phyloP scores from a whole-genome alignment of 2,888 invertebrate species.

The Leptopilina drosophilae region DNA sequence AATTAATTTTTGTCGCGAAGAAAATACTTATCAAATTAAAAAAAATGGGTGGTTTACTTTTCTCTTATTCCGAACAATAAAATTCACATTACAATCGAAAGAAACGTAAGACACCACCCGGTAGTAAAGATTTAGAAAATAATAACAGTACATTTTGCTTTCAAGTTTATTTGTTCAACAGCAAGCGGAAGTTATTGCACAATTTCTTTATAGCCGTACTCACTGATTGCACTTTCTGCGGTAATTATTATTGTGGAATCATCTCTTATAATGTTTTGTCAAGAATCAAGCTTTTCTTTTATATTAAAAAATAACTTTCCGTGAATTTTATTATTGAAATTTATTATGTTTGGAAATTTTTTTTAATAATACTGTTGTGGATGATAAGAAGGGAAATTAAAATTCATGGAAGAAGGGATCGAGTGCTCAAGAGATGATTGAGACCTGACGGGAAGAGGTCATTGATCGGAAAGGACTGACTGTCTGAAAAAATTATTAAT shows the following conservation, averaged over 20 bases:
- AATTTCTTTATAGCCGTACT: conserved; percentile 13
- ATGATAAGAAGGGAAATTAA: too few relatives aligned
- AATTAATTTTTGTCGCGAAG: background rate
- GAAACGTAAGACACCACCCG: background rate
- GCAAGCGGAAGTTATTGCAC: conserved; percentile 37
- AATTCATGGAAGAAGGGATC: too few relatives aligned
- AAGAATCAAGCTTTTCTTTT: background rate
- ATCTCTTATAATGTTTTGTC: background rate
- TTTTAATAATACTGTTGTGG: too few relatives aligned
- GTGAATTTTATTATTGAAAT: background rate
- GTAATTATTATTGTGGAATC: conserved; percentile 16
- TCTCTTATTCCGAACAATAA: background rate
- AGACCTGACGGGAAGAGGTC: too few relatives aligned
- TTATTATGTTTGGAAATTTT: too few relatives aligned
- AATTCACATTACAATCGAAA: background rate
- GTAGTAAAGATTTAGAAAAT: conserved; percentile 6
- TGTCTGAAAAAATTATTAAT: too few relatives aligned
- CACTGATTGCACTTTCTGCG: conserved; percentile 6
- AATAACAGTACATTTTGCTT: conserved; percentile 9
- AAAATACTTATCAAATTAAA: background rate
- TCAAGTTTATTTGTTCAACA: conserved; percentile 9
- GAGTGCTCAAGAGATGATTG: too few relatives aligned
- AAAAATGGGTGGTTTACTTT: background rate
- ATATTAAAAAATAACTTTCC: background rate
- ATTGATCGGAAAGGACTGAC: too few relatives aligned